Base-by-base conservation (phyloP, 2,113 vertebrate genomes). In the Aegithalos caudatus region DNA sequence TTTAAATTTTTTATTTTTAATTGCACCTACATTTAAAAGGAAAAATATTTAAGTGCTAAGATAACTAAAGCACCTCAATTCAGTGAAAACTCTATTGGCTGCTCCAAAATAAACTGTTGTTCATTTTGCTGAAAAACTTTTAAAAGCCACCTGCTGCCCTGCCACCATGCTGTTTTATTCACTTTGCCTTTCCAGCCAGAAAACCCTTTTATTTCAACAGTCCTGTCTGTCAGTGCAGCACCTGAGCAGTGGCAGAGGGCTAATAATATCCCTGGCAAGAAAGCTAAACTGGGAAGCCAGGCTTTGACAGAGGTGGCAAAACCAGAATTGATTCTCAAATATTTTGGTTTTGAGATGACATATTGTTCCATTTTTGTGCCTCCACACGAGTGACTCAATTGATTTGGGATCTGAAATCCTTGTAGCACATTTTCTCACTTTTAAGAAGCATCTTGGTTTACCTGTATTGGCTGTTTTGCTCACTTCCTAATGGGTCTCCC, bases 211-310 rank as follows among this genome's bases (percentile, higher is more conserved):
- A 81, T 92, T 90, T 88, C 76, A 94, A 47, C 33, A 92, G 76
- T 44, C 71, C 82, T 81, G 92, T 71, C 95, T 74, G 78, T 90
- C 93, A 93, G 27, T 51, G 47, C 5, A 10, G 47, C 92, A 88
- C 87, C 91, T 88, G 79, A 94, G 74, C 19, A 31, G 67, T 70
- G 31, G 54, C 78, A 94, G 73, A 82, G 60, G 38, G 64, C 72
- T 94, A 90, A 88, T 90, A 94, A 93, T 92, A 95, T 62, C 88
- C 47, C 54, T 94, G 92, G 76, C 71, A 92, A 79, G 79, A 77
- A 74, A 35, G 64, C 72, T 93, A 86, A 92, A 93, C 72, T 70
- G 70, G 58, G 83, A 94, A 90, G 82, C 67, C 51, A 88, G 28
- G 64, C 66, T 80, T 86, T 93, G 93, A 90, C 23, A 94, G 38